Percentiles rank a stretch among this genome's conserved stretches.
Conservation (phyloP, 2,113 vertebrate genomes). For the Nothocercus nigrocapillus region DNA sequence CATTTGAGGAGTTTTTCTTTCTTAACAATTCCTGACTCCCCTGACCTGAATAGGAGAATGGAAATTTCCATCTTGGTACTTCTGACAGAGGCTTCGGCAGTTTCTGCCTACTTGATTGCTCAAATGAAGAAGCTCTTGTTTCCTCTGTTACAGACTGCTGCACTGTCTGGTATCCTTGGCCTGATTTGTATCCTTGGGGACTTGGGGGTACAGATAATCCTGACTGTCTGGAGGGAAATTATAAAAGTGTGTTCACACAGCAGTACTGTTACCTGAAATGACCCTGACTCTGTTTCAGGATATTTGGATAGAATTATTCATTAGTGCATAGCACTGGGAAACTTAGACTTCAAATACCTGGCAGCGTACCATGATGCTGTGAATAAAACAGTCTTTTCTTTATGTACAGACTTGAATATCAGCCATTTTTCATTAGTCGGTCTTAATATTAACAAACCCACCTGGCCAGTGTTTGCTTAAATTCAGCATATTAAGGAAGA, state of each 20-base stretch:
- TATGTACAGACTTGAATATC: not conserved
- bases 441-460: slow-evolving; percentile 3
- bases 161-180: not conserved
- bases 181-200: not conserved
- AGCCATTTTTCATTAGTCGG: slow-evolving; percentile 14
- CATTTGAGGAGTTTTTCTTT: not conserved
- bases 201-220: slow-evolving; percentile 23
- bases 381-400: not conserved
- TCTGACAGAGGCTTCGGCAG: not conserved
- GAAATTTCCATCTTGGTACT: slow-evolving; percentile 7
- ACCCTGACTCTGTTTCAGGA: not conserved
- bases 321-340: not conserved
- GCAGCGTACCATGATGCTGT: not conserved
- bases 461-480: slow-evolving; percentile 30
- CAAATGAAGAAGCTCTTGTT: not conserved
- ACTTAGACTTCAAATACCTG: not conserved
- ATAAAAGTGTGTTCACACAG: not conserved
- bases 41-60: not conserved
- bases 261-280: slow-evolving; percentile 22
- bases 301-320: not conserved
- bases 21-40: not conserved
- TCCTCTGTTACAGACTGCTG: not conserved
- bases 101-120: not conserved
- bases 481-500: not conserved
- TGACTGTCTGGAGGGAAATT: not conserved